Base-by-base conservation (phyloP, 2,888 invertebrate genomes). In the Panopea generosa region DNA sequence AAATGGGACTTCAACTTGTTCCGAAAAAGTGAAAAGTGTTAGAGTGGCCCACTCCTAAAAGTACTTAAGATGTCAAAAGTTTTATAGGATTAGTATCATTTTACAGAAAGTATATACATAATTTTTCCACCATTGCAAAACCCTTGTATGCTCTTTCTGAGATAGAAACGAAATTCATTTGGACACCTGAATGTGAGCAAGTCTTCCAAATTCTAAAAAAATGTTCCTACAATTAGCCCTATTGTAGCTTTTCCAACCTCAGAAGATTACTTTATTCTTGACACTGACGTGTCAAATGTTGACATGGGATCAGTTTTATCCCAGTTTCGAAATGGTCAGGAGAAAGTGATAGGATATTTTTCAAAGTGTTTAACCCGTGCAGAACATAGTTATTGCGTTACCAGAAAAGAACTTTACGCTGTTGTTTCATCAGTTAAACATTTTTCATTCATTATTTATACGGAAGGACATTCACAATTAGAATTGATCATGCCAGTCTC, bases 381-480 rank as follows among this genome's bases (percentile, higher is more conserved):
- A 18, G 63, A 76, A 43, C 59, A 24, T n/a, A 20, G 49, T 20
- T 76, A 67, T 22, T 76, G 70, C 61, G 67, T 71, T 0, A 71
- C n/a, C 76, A 3, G 45, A 60, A 24, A 59, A 59, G 55, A 63
- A 76, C 50, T 29, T 38, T 33, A n/a, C 50, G 20, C 20, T 45
- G 45, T 18, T 9, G 45, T 45, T 45, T 6, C 33, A 7, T 33
- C 33, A 9, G 20, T 45, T 9, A 45, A 45, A 45, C 45, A 45
- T n/a, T n/a, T 45, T 45, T 45, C 20, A 6, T 9, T 16, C 20
- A 45, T 45, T 45, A 45, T 45, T 4, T 45, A 6, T 45, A 45
- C 16, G 45, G 20, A 9, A 45, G 16, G 16, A 45, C 4, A 45
- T 45, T 4, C 16, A 45, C 45, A 4, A 18, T 45, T 16, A 45